phyloP scores from a whole-genome alignment of 1,140 invertebrate genomes.

The Lethrus apterus region DNA sequence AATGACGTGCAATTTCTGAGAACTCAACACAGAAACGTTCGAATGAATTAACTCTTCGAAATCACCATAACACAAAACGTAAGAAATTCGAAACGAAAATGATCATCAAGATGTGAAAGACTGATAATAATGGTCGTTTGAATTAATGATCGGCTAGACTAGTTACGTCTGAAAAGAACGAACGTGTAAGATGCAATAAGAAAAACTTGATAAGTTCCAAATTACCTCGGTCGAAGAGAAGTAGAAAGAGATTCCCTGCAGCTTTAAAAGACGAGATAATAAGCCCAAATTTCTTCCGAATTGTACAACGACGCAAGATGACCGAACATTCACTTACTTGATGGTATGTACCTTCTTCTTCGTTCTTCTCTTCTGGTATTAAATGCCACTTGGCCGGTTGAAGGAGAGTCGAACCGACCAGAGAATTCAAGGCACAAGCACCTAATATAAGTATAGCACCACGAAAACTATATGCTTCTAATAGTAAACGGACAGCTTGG shows the following conservation, averaged over 20 bases:
- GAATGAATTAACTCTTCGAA: no score
- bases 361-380: slow-evolving; percentile 47
- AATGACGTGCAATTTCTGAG: no score
- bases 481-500: slow-evolving; percentile 54
- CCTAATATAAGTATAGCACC: slow-evolving; percentile 61
- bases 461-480: slow-evolving; percentile 53
- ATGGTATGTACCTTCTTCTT: slow-evolving; percentile 43
- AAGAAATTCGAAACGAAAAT: no score
- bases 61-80: no score
- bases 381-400: slow-evolving; percentile 61
- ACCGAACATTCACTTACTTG: slow-evolving; percentile 26
- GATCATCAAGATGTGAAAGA: no score
- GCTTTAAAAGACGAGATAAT: slow-evolving; percentile 18
- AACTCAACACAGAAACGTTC: no score
- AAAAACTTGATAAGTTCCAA: slow-evolving; percentile 5
- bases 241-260: slow-evolving; percentile 38
- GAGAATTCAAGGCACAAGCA: slow-evolving; percentile 56
- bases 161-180: no score
- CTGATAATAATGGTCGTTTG: no score
- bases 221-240: slow-evolving; percentile 40
- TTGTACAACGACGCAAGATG: neutral
- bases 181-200: slow-evolving; percentile 3
- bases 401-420: slow-evolving; percentile 56
- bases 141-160: no score
- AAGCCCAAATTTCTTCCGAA: neutral